Evolutionary conservation across 2,113 vertebrate species (phyloP).

Genomic region (Myotis yumanensis): DNA sequence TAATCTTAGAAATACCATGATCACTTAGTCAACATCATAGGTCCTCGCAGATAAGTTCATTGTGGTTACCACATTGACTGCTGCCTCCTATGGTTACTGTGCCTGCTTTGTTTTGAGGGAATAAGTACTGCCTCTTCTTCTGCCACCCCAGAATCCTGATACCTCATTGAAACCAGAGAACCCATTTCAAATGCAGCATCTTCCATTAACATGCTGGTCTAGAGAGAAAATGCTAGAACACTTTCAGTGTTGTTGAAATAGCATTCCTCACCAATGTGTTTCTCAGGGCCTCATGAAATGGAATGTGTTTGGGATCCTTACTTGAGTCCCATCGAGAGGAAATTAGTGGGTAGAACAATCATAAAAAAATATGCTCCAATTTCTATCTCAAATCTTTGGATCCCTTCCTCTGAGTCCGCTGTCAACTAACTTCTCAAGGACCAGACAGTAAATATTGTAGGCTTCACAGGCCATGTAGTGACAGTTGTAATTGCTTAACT

Average conservation of each 20-base stretch:
- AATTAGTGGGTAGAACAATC: neutral
- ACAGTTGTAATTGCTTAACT: neutral
- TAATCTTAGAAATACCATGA: neutral
- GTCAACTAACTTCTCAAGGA: neutral
- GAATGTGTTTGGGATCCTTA: neutral
- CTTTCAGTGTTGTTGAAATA: neutral
- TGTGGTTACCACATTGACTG: neutral
- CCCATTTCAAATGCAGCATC: neutral
- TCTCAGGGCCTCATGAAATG: neutral
- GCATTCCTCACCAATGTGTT: neutral
- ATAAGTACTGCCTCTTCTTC: neutral
- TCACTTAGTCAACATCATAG: neutral
- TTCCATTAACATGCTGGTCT: neutral
- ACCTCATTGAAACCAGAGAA: neutral
- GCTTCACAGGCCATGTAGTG: neutral
- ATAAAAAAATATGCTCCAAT: neutral
- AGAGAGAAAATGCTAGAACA: neutral
- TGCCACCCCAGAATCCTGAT: neutral
- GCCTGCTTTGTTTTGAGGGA: neutral
- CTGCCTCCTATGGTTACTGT: neutral
- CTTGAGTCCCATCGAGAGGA: neutral
- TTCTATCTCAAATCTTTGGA: neutral
- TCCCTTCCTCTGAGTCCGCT: neutral
- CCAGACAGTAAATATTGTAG: neutral
- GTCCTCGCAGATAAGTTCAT: neutral